Base-by-base conservation (phyloP, 2,113 vertebrate genomes). In the Nematolebias whitei region DNA sequence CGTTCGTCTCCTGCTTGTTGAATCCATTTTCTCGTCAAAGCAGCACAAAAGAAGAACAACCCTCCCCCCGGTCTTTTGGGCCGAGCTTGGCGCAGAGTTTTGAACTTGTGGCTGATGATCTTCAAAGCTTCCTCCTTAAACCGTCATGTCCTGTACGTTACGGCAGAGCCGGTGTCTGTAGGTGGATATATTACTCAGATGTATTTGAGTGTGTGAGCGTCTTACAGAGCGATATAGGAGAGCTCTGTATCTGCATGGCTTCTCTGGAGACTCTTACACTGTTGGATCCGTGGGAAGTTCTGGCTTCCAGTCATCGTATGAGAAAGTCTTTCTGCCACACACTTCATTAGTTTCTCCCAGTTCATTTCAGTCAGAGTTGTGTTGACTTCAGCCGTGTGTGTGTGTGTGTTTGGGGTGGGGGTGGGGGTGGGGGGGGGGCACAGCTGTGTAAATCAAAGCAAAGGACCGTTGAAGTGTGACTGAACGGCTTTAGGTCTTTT, bases 241-340 rank as follows among this genome's bases (percentile, higher is more conserved):
- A 53, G 55, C 68, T 71, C 78, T 86, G 52, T 74, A 76, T 77
- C 72, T 85, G 89, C 89, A 90, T 88, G 87, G 89, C 89, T 88
- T 87, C 19, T 59, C 75, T 56, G 75, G 74, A 76, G 75, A 38
- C 40, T 80, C 60, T 1, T 38, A 5, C 44, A 41, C 65, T 50
- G 68, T 60, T 22, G 63, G 71, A 39, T 83, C 73, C 61, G 48
- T 62, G 75, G 79, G 71, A 62, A 44, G 54, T 71, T 68, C 43
- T 23, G 55, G 63, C 81, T 82, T 86, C 74, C 66, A 41, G 78
- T 73, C 78, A 64, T 72, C 67, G 12, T 84, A 73, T 73, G 55
- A 71, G 51, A 12, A 12, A 26, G 53, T 81, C 62, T 78, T 74
- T 53, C 74, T 65, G 76, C 73, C 29, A 45, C 63, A 61, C 76